phyloP scores from a whole-genome alignment of 2,113 vertebrate genomes.

The Laticauda laticaudata region DNA sequence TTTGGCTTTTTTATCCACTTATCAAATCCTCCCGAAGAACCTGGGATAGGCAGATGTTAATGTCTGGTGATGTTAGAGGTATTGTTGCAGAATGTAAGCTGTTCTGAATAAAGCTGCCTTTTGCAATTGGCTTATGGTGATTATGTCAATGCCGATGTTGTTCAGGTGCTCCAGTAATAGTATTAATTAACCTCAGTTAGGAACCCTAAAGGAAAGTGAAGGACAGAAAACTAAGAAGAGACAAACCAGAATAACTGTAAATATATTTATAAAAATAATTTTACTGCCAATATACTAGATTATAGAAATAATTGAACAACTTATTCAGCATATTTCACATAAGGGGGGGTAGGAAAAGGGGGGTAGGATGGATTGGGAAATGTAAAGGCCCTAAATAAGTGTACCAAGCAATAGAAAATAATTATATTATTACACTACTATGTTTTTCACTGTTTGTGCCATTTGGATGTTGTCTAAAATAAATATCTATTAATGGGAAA shows the following conservation, averaged over 20 bases:
- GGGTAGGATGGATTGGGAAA: slow-evolving; percentile 63
- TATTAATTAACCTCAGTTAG: not conserved
- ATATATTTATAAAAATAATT: slow-evolving; percentile 62
- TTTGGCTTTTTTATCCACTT: not conserved
- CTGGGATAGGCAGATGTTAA: not conserved
- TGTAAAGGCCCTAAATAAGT: slow-evolving; percentile 68
- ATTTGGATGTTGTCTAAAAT: slow-evolving; percentile 58
- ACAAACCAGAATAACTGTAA: slow-evolving; percentile 45
- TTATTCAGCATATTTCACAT: slow-evolving; percentile 72
- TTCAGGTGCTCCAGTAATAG: not conserved
- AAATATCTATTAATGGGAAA: slow-evolving; percentile 45
- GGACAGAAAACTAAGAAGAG: not conserved
- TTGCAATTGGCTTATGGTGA: not conserved
- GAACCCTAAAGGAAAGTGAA: not conserved
- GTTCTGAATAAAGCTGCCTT: not conserved
- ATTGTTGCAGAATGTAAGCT: not conserved
- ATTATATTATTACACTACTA: slow-evolving; percentile 66
- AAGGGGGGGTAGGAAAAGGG: slow-evolving; percentile 68
- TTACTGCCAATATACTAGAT: slow-evolving; percentile 59
- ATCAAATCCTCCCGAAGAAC: not conserved
- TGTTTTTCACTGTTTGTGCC: slow-evolving; percentile 48
- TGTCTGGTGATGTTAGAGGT: not conserved
- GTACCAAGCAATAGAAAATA: slow-evolving; percentile 60
- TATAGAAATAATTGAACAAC: slow-evolving; percentile 71
- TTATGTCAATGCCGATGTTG: not conserved